phyloP scores from a whole-genome alignment of 1,140 invertebrate species.

The Drosophila ananassae region DNA sequence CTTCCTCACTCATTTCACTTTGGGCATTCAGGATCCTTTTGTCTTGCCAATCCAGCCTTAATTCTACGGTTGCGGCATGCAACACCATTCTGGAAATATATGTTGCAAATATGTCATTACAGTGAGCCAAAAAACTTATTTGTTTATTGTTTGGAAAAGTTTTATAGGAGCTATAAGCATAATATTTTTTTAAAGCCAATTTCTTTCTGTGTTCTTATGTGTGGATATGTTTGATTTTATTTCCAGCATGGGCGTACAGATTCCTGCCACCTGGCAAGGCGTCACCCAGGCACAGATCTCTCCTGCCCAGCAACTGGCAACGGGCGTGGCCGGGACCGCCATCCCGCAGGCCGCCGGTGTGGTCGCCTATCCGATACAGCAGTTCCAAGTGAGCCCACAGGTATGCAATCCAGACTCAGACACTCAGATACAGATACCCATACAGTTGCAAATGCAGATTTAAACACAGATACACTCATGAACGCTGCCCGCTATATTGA shows the following conservation, averaged over 20 bases:
- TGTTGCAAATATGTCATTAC: too few species aligned
- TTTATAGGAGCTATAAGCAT: too few species aligned
- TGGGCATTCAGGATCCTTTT: not conserved
- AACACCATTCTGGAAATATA: not conserved
- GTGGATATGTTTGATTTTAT: not conserved
- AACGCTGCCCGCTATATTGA: constrained; percentile 46
- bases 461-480: constrained; percentile 24
- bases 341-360: constrained; percentile 88
- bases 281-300: constrained; percentile 86
- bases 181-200: not conserved
- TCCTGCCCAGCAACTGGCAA: constrained; percentile 85
- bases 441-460: constrained; percentile 17
- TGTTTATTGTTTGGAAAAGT: too few species aligned
- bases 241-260: constrained; percentile 90
- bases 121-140: too few species aligned
- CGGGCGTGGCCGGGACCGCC: constrained; percentile 85
- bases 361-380: constrained; percentile 93
- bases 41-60: not conserved
- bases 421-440: constrained; percentile 14
- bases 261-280: constrained; percentile 88
- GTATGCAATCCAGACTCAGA: constrained; percentile 58
- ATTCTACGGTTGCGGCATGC: constrained; percentile 29
- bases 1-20: not conserved
- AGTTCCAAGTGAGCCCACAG: constrained; percentile 90
- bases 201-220: constrained; percentile 22